Evolutionary conservation across 1,140 invertebrate species (phyloP).

Genomic region (Lasioglossum albipes): DNA sequence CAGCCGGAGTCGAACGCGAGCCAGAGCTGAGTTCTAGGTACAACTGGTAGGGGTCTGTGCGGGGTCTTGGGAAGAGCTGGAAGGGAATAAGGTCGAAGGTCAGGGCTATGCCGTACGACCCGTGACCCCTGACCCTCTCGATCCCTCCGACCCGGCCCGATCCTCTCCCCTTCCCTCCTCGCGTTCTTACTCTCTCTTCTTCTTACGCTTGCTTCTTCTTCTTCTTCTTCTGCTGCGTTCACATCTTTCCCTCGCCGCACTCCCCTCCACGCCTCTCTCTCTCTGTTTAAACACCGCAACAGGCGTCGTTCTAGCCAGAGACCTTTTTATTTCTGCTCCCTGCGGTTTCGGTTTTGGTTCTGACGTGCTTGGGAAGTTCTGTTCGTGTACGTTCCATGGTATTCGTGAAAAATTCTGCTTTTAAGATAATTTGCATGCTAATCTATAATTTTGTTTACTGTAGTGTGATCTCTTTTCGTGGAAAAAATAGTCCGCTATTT

Average conservation of each 20-base stretch:
- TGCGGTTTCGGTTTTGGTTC: background rate
- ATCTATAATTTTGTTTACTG: no score
- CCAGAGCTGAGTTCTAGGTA: conserved; percentile 61
- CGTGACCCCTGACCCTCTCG: conserved; percentile 74
- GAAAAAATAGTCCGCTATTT: no score
- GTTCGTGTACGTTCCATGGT: no score
- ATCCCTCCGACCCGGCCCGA: conserved; percentile 70
- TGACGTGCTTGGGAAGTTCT: no score
- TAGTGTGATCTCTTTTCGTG: no score
- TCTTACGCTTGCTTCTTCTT: background rate
- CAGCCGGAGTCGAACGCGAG: conserved; percentile 53
- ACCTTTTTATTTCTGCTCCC: background rate
- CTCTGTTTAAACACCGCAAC: conserved; percentile 18
- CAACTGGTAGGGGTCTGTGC: conserved; percentile 61
- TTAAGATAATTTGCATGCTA: no score
- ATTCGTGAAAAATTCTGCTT: no score
- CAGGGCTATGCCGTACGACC: conserved; percentile 78
- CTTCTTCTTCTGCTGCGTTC: conserved; percentile 49
- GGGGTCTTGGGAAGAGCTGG: conserved; percentile 57
- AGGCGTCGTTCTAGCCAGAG: background rate
- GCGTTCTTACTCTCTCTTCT: background rate
- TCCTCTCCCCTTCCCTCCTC: conserved; percentile 25
- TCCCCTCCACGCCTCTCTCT: background rate
- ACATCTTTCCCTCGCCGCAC: conserved; percentile 59
- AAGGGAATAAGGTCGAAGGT: conserved; percentile 75